Base-by-base conservation (phyloP, 2,797 vertebrate species). In the Prunella strophiata region DNA sequence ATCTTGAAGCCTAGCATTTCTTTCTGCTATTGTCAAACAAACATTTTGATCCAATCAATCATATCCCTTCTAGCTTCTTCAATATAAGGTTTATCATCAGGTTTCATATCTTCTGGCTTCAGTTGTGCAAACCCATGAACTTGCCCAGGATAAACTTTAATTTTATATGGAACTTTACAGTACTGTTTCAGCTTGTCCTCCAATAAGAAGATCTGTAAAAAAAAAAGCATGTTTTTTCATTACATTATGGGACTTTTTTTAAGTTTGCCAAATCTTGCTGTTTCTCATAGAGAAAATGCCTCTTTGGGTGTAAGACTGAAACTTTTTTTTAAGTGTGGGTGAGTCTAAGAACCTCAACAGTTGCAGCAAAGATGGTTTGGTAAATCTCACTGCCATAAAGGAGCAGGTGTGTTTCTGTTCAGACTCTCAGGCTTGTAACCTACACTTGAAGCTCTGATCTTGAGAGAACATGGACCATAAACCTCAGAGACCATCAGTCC, bases 51-150 rank as follows among this genome's bases (percentile, higher is more conserved):
- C 99, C 99, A 99, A 71, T 98, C 98, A 1, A 99, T 91, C 96
- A 99, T 97, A 91, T 99, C 99, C 71, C 94, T 97, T 85, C 99
- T 98, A 42, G 98, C 99, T 96, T 99, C 98, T 79, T 98, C 98
- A 68, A 99, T 98, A 30, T 96, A 97, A 19, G 98, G 97, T 96
- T 98, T 98, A 92, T 99, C 99, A 2, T 83, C 42, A 1, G 98
- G 97, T 36, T 98, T 98, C 67, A 99, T 98, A 48, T 99, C 98
- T 80, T 99, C 99, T 85, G 97, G 98, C 93, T 99, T 98, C 34
- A 99, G 97, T 75, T 99, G 98, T 86, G 98, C 99, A 92, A 99
- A 99, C 17, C 99, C 99, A 11, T 99, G 99, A 36, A 98, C 98
- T 96, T 99, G 99, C 40, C 98, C 98, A 2, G 99, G 98, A 92